These are phyloP conservation scores for Contarinia nasturtii DNA, from an alignment of 1,140 invertebrate genomes.

Conservation along the genomic window DNA sequence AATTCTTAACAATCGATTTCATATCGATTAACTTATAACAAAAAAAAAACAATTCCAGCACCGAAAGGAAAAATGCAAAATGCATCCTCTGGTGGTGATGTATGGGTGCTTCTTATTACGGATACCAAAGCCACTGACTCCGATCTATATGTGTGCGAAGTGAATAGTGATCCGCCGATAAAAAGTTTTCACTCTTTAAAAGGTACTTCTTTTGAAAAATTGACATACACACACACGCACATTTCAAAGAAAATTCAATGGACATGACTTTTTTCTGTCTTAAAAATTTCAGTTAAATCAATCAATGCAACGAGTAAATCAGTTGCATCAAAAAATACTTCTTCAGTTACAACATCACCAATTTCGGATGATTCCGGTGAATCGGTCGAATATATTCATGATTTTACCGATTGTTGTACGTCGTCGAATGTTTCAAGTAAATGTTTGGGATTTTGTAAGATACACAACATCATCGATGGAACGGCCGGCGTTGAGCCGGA, in stretches of 20 bases:
- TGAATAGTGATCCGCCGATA: constrained; percentile 58
- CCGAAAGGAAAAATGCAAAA: constrained; percentile 24
- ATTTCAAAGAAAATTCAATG: neutral
- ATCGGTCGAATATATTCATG: constrained; percentile 30
- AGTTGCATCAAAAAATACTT: constrained; percentile 25
- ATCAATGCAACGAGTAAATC: constrained; percentile 17
- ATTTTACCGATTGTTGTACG: constrained; percentile 59
- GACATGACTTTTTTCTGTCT: neutral
- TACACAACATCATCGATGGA: constrained; percentile 62
- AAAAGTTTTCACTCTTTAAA: constrained; percentile 54
- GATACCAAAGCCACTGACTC: constrained; percentile 42
- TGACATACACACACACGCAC: no score
- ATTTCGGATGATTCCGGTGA: constrained; percentile 9
- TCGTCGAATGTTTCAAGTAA: constrained; percentile 38
- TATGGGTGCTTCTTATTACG: constrained; percentile 66
- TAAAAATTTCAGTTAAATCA: neutral
- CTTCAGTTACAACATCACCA: constrained; percentile 21
- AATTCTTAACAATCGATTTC: no score
- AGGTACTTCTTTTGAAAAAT: constrained; percentile 29
- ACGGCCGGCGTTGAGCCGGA: constrained; percentile 58
- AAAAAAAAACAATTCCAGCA: constrained; percentile 12
- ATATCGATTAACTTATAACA: neutral
- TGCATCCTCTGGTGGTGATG: constrained; percentile 42
- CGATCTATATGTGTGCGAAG: constrained; percentile 62
- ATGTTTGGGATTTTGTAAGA: constrained; percentile 62